Percentiles rank a stretch among this genome's conserved stretches.
Conservation (phyloP, 2,113 vertebrate species). For the Platysternon megacephalum region DNA sequence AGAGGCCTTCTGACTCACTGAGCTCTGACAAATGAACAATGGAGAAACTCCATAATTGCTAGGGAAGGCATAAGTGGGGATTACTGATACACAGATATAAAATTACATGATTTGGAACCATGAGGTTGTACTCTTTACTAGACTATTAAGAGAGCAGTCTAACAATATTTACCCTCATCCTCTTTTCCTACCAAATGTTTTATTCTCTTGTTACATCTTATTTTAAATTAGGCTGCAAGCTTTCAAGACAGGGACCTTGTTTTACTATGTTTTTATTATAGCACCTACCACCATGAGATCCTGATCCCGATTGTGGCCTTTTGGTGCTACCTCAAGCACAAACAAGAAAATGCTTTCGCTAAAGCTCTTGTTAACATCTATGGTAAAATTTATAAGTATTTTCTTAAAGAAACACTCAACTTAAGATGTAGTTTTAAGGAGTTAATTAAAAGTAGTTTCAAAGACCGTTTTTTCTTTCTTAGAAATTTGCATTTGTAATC, state of each 20-base stretch:
- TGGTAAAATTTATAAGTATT: neutral
- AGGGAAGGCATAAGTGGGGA: neutral
- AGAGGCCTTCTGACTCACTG: neutral
- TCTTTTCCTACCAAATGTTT: neutral
- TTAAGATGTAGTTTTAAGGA: neutral
- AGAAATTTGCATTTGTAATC: neutral
- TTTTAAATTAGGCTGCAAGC: neutral
- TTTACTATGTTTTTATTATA: neutral
- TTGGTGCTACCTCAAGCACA: neutral
- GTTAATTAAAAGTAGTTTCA: rapidly evolving
- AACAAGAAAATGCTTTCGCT: neutral
- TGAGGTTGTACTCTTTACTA: neutral
- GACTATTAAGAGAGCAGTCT: neutral
- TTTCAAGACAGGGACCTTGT: neutral
- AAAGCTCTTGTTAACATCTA: neutral
- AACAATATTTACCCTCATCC: neutral
- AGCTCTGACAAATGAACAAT: neutral
- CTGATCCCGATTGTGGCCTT: neutral
- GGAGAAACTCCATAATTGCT: neutral
- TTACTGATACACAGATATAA: neutral
- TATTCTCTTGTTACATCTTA: neutral
- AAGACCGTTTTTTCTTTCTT: neutral
- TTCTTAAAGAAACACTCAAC: neutral
- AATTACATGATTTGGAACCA: neutral
- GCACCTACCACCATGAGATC: rapidly evolving